Evolutionary conservation across 2,113 vertebrate species (phyloP), one percentile per base, ranked within the genome.

Genomic region (Hystrix cristata): DNA sequence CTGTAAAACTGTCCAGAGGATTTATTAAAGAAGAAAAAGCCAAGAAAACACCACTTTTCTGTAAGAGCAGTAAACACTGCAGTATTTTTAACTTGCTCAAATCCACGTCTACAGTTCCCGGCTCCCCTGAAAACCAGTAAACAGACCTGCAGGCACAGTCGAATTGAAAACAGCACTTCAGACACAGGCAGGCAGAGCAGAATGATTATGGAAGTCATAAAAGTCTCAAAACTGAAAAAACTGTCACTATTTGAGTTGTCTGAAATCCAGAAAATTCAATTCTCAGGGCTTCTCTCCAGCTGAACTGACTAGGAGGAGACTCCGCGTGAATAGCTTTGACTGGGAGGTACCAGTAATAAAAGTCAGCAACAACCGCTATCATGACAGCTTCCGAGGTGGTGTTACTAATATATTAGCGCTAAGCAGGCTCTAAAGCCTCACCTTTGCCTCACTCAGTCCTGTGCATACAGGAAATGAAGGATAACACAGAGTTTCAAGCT

Each of bases 21-120:
- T 86, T 93, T 90, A n/a, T 74, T 90, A 55, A 55, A 90, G 64
- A 59, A 92, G 83, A 21, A 15, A 90, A 72, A 43, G 76, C 83
- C 29, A 11, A 69, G 31, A 48, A 76, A 79, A 79, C 7, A 53
- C 23, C 19, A 62, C 46, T n/a, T 84, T 38, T 86, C 79, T n/a
- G 2, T 21, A 78, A 34, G 4, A 76, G 5, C 3, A 43, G 23
- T 43, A 60, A 81, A 31, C 1, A 27, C 13, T n/a, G 55, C 60
- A 16, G 23, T 5, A 81, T 81, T 81, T 76, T 91, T 74, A 80
- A 9, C 14, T 80, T 90, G 27, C 74, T 71, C 2, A 67, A 83
- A 81, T 9, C 3, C 18, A 10, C 29, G 27, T 60, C 59, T 27
- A 13, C 16, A 64, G 65, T 34, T 60, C 31, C 23, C n/a, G 38